Base-by-base conservation (phyloP, 2,888 invertebrate genomes). In the Marronus borbonicus region DNA sequence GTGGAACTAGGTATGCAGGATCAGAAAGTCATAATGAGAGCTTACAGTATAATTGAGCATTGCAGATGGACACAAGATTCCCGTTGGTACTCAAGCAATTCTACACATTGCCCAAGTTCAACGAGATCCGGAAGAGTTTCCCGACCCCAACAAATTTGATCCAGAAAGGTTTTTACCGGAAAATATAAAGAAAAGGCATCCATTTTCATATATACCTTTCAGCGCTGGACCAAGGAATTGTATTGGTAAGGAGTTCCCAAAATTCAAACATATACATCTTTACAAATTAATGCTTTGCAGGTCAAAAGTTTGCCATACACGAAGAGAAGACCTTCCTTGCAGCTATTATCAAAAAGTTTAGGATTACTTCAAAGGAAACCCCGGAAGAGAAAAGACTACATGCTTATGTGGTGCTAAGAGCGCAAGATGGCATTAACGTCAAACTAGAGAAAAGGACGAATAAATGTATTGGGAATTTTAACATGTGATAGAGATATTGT, bases 101-200 rank as follows among this genome's bases (percentile, higher is more conserved):
- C 79, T 88, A 12, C 84, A 85, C 58, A 82, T 87, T 5, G 83
- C 83, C 79, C 80, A 83, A 20, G 70, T 88, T 14, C 90, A 91
- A 80, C 83, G 87, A 58, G 87, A 90, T 81, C 84, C 86, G 2
- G 78, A 83, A n/a, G 84, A 86, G 68, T 87, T 83, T 78, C 85
- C 86, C 0, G 83, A 87, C 17, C 87, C 87, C 20, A 83, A 85
- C 39, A 81, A 81, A 44, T 88, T 87, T 78, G 84, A 87, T 80
- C 88, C 88, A 1, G 87, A 88, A 78, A 84, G 86, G 55, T 88
- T 87, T 82, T 81, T 87, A 36, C 86, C 86, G 3, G 87, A 88
- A 80, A 83, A 81, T 24, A 75, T 80, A 4, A 80, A 82, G 39
- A 81, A 83, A 39, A 82, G 87, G 24, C 87, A 86, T 64, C 77